These are phyloP conservation scores for Agrilus cyanescens DNA, from an alignment of 2,888 invertebrate genomes.

Conservation along the genomic window DNA sequence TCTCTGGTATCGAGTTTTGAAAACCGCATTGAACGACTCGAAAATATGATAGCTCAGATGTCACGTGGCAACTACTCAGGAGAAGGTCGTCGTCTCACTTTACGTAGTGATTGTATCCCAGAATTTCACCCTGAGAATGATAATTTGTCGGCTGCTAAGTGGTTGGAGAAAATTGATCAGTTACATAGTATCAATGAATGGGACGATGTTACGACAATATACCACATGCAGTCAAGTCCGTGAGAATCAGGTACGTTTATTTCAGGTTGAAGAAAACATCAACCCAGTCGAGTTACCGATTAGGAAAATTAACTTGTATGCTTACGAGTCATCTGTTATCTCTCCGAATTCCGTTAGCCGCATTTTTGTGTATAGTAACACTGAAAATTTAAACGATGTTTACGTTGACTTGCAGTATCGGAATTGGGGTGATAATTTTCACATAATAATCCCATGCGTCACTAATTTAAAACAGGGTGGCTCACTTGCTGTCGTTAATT, in stretches of 20 bases:
- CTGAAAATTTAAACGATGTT: no score
- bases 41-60: no score
- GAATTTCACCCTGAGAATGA: slow-evolving; percentile 12
- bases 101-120: no score
- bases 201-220: slow-evolving; percentile 13
- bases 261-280: neutral
- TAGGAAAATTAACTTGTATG: slow-evolving; percentile 3
- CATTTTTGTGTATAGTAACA: slow-evolving; percentile 1
- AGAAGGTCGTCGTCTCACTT: no score
- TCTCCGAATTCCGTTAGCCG: slow-evolving; percentile 2
- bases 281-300: neutral
- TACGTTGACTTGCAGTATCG: no score
- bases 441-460: no score
- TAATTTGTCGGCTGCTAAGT: slow-evolving; percentile 12
- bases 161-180: slow-evolving; percentile 17
- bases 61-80: no score
- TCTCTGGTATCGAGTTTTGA: no score
- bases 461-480: no score
- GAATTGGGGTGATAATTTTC: no score
- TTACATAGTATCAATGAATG: slow-evolving; percentile 11
- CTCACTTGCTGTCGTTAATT: no score
- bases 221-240: slow-evolving; percentile 16
- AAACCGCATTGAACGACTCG: no score
- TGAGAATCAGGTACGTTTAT: neutral
- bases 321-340: slow-evolving; percentile 1